These are phyloP conservation scores for Cygnus buccinator DNA, from an alignment of 2,113 vertebrate species.

Conservation along the genomic window DNA sequence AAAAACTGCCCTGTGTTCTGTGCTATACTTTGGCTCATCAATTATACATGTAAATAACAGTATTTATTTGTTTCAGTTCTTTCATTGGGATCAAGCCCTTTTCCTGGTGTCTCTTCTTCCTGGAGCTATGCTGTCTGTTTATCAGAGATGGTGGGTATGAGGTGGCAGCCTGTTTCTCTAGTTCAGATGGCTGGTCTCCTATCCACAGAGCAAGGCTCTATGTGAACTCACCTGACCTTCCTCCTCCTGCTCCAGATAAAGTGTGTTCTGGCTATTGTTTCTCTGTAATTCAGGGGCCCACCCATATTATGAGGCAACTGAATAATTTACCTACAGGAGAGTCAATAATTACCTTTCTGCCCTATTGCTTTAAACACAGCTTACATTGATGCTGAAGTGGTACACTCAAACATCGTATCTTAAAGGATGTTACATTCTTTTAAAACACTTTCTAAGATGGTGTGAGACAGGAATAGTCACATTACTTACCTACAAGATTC, in stretches of 20 bases:
- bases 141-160: background rate
- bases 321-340: background rate
- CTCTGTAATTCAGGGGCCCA: background rate
- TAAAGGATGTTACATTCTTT: background rate
- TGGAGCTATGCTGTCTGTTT: background rate
- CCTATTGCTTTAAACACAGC: background rate
- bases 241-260: background rate
- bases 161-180: background rate
- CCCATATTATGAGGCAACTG: background rate
- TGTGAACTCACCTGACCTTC: background rate
- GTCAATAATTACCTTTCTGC: background rate
- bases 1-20: background rate
- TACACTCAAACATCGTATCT: background rate
- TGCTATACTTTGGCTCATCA: too few species aligned
- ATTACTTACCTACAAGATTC: background rate
- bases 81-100: background rate
- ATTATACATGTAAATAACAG: background rate
- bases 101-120: background rate
- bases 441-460: background rate
- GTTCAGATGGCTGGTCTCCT: background rate
- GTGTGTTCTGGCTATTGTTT: background rate
- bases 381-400: background rate
- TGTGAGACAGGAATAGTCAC: background rate
- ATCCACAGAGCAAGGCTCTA: background rate
- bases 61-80: background rate